Base-by-base conservation (phyloP, 2,888 invertebrate genomes). In the Alitta virens region DNA sequence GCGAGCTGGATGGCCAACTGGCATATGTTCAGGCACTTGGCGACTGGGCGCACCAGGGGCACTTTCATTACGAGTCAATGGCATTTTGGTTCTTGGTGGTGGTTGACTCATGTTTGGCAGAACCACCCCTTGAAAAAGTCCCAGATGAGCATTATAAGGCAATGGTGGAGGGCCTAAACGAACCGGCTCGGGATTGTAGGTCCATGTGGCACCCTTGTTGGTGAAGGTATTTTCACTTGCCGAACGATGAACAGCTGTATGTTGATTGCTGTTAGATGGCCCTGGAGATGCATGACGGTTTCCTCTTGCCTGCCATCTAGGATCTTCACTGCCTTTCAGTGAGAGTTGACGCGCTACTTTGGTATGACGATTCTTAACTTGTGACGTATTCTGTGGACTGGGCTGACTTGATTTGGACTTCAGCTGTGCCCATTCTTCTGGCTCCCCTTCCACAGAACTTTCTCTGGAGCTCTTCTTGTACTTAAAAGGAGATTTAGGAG, bases 321-420 rank as follows among this genome's bases (percentile, higher is more conserved):
- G 90, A 83, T 93, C 92, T 70, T 88, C 88, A 23, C 85, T 84
- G 0, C 92, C 92, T 82, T 92, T 91, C n/a, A 93, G 81, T 16
- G 91, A 91, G 52, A 91, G 83, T 77, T 92, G 91, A 3, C 92
- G 85, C 68, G 89, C 89, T 38, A 93, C 84, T 80, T 91, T 92
- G 61, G 88, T 85, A 76, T 93, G 92, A 2, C 33, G 21, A 27
- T 55, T 57, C 18, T 27, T 33, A 12, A 25, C 18, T 9, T 16
- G 14, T 12, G 38, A 3, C 12, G 55, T 26, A 18, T 21, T 16
- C 2, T 23, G 54, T 16, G 50, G 40, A n/a, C 27, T 18, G n/a
- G n/a, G 23, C 7, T 24, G 54, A 7, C 21, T 26, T 12, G 27
- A 21, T 21, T 27, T 7, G 2, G 40, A 18, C 9, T 27, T 54